These are phyloP conservation scores for Myopa tessellatipennis DNA, from an alignment of 2,888 invertebrate genomes.

Conservation along the genomic window DNA sequence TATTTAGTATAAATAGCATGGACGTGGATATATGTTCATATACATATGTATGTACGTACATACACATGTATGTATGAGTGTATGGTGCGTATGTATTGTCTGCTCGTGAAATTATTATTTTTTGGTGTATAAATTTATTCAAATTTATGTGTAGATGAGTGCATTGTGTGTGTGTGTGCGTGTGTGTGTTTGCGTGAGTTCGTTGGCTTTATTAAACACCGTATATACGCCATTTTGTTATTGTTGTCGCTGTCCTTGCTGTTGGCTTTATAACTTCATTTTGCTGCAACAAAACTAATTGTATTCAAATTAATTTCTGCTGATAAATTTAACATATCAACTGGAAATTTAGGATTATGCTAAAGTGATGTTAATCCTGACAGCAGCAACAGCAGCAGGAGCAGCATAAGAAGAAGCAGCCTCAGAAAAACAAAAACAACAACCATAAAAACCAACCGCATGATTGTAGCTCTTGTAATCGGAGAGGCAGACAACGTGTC, in stretches of 20 bases:
- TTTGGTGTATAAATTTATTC: no score
- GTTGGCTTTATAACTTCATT: neutral
- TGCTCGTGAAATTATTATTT: no score
- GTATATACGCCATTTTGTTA: neutral
- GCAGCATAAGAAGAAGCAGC: neutral
- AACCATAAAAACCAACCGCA: neutral
- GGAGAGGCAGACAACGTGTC: constrained; percentile 22
- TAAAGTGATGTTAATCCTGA: constrained; percentile 39
- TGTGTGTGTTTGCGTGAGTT: no score
- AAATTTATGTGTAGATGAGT: neutral
- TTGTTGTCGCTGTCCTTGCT: neutral
- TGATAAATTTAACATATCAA: constrained; percentile 40
- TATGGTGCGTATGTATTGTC: no score
- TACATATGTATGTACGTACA: constrained; percentile 5
- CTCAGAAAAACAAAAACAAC: constrained; percentile 13
- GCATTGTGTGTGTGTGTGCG: constrained; percentile 4
- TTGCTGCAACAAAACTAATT: constrained; percentile 32
- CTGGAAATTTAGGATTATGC: constrained; percentile 36
- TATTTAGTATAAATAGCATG: neutral
- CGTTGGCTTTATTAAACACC: no score
- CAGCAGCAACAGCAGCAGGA: constrained; percentile 8
- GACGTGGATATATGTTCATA: neutral
- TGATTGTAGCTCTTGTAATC: neutral
- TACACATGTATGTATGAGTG: neutral
- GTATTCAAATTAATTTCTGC: constrained; percentile 32